Percentiles rank a stretch among this genome's conserved stretches.
These are phyloP conservation scores for Neodontobutis hainanensis DNA, from an alignment of 2,113 vertebrate species.

Conservation along the genomic window DNA sequence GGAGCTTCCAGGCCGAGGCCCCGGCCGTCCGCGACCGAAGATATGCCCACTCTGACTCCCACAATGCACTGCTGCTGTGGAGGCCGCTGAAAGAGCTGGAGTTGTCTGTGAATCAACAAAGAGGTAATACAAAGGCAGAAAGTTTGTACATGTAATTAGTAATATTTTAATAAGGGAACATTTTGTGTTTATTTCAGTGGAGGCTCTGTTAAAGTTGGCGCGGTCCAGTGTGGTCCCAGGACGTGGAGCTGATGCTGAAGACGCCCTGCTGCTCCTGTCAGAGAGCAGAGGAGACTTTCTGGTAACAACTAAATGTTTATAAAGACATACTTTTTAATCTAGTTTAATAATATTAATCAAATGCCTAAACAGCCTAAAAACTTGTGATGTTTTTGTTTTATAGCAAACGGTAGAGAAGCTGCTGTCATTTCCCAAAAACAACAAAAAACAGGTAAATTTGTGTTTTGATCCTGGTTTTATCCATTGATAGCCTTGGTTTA, in stretches of 20 bases:
- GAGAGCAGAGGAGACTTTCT: slow-evolving; percentile 58
- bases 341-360: too few relatives aligned
- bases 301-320: slow-evolving; percentile 22
- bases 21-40: background rate
- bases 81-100: slow-evolving; percentile 34
- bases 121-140: slow-evolving; percentile 30
- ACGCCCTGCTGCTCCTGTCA: slow-evolving; percentile 46
- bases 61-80: slow-evolving; percentile 58
- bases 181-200: slow-evolving; percentile 29
- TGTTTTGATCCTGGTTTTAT: background rate
- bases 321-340: too few relatives aligned
- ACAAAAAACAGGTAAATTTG: background rate
- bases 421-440: slow-evolving; percentile 12
- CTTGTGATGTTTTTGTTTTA: background rate
- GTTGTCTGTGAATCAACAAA: slow-evolving; percentile 31
- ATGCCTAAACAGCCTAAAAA: background rate
- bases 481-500: too few relatives aligned
- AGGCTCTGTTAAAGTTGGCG: slow-evolving; percentile 50
- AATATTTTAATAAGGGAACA: too few relatives aligned
- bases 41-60: slow-evolving; percentile 20
- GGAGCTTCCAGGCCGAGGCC: slow-evolving; percentile 56
- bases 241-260: slow-evolving; percentile 32
- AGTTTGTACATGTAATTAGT: too few relatives aligned
- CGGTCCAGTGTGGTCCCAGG: slow-evolving; percentile 53
- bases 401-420: slow-evolving; percentile 57